These are phyloP conservation scores for Ciconia maguari DNA, from an alignment of 2,113 vertebrate genomes.

Conservation along the genomic window DNA sequence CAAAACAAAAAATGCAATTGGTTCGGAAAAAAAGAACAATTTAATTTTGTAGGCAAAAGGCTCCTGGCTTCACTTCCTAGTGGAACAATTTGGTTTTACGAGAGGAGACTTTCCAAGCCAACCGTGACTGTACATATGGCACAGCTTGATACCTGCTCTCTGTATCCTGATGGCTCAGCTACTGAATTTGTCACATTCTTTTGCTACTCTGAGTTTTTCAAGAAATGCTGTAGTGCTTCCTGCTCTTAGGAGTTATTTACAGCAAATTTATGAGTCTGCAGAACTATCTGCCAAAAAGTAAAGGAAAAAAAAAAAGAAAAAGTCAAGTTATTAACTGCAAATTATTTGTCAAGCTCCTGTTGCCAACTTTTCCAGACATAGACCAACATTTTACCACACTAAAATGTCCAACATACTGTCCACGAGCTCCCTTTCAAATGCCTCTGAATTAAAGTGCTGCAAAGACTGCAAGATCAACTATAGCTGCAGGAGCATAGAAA, in stretches of 20 bases:
- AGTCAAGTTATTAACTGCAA: slow-evolving; percentile 1
- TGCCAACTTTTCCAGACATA: background rate
- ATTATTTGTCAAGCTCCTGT: slow-evolving; percentile 17
- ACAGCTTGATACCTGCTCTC: slow-evolving; percentile 66
- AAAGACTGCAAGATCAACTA: background rate
- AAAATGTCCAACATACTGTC: background rate
- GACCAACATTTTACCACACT: background rate
- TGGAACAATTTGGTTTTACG: slow-evolving; percentile 53
- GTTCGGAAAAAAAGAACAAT: slow-evolving; percentile 24
- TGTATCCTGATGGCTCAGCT: slow-evolving; percentile 63
- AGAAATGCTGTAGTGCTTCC: slow-evolving; percentile 29
- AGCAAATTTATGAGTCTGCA: slow-evolving; percentile 44
- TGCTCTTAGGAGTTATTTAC: slow-evolving; percentile 51
- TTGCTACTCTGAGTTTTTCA: slow-evolving; percentile 45
- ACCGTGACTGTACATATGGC: slow-evolving; percentile 64
- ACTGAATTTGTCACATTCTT: slow-evolving; percentile 66
- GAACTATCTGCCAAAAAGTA: slow-evolving; percentile 29
- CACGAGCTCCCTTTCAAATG: background rate
- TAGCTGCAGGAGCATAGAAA: background rate
- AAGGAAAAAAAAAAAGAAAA: background rate
- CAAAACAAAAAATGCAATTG: slow-evolving; percentile 39
- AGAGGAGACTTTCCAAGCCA: slow-evolving; percentile 62
- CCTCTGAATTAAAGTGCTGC: background rate
- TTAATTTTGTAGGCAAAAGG: slow-evolving; percentile 46
- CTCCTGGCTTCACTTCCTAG: slow-evolving; percentile 42